Base-by-base conservation (phyloP, 2,797 vertebrate species). In the Sebastolobus altivelis region DNA sequence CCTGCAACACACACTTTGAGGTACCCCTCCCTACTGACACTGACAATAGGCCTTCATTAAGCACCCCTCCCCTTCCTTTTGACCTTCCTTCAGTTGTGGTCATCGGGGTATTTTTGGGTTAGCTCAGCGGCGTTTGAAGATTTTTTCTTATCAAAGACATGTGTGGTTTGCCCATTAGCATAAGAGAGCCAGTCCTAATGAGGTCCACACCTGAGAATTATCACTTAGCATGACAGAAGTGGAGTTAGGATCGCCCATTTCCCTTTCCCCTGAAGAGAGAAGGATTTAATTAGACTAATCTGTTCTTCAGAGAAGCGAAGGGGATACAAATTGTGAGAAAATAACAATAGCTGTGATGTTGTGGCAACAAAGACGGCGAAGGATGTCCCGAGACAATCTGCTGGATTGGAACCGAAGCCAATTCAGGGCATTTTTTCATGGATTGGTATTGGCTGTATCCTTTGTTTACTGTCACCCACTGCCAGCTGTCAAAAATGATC, bases 1-100 rank as follows among this genome's bases (percentile, higher is more conserved):
- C 84, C 89, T 59, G 62, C 67, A 79, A 61, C 75, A 82, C 65
- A 63, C 73, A 75, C 93, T 94, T 94, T 94, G 87, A 93, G 89
- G 89, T 85, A 60, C 61, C 65, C 85, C 69, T 65, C 66, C 71
- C 81, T 76, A 14, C 27, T n/a, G 25, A 38, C 40, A 61, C 38
- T 35, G 20, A 93, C 89, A 92, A 92, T 78, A 74, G 84, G 22
- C 82, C 79, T 72, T 90, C 87, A 90, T 89, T 89, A 91, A 79
- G 63, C 25, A 18, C 35, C 16, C 80, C 75, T 40, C 70, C 49
- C 61, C 69, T 80, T 80, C 67, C 70, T 83, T 90, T 87, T 43
- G 88, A 84, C 69, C 80, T 49, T 43, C 54, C 11, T 25, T 35
- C 62, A 86, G 75, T 72, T 66, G 82, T 77, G 75, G 72, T 87